phyloP scores from a whole-genome alignment of 2,888 invertebrate species.

The Drosophila lacicola region DNA sequence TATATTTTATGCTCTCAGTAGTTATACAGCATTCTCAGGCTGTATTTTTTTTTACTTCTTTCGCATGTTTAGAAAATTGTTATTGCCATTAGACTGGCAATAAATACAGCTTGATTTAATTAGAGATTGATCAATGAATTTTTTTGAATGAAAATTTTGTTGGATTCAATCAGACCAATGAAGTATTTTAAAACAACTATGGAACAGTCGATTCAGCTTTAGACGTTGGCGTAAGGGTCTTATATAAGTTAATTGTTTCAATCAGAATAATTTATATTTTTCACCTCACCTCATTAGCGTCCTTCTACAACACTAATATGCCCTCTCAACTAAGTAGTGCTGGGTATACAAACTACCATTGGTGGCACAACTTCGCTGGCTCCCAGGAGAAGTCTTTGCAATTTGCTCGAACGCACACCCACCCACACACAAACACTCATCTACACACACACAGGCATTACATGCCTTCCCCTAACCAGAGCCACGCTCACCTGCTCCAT shows the following conservation, averaged over 20 bases:
- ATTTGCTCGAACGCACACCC: constrained; percentile 45
- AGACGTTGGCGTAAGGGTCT: too few relatives aligned
- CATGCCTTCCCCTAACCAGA: constrained; percentile 8
- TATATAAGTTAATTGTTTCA: too few relatives aligned
- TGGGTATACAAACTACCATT: constrained; percentile 42
- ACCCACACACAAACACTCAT: neutral
- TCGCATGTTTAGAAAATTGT: too few relatives aligned
- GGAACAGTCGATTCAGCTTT: too few relatives aligned
- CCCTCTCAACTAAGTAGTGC: neutral
- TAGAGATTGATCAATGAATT: too few relatives aligned
- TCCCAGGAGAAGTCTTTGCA: constrained; percentile 61
- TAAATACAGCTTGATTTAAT: too few relatives aligned
- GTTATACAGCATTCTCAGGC: neutral
- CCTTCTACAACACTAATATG: neutral
- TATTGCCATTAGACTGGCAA: too few relatives aligned
- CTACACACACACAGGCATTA: neutral
- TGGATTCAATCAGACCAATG: too few relatives aligned
- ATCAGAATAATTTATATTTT: too few relatives aligned
- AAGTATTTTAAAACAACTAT: too few relatives aligned
- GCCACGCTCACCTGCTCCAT: constrained; percentile 46
- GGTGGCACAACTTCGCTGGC: constrained; percentile 38
- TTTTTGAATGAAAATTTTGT: too few relatives aligned
- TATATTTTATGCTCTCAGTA: constrained; percentile 4
- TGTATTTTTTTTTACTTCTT: too few relatives aligned
- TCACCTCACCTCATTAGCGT: neutral